These are phyloP conservation scores for Tangara arthus DNA, from an alignment of 2,797 vertebrate species.

Conservation along the genomic window DNA sequence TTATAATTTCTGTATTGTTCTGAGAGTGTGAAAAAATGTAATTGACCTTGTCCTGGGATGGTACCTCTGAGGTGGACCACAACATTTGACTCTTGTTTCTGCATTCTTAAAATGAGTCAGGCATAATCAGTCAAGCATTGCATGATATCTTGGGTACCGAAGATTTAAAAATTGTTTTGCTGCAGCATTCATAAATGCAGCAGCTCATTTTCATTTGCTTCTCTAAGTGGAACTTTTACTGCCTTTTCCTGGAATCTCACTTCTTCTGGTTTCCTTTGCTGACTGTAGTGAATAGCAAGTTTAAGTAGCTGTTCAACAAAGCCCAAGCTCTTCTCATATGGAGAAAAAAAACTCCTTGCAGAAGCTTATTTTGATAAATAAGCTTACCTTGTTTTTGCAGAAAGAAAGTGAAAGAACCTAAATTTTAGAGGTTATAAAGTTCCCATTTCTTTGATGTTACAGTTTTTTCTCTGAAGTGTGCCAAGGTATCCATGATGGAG, in stretches of 20 bases:
- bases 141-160: background rate
- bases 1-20: background rate
- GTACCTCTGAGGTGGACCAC: background rate
- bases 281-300: background rate
- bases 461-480: background rate
- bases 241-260: background rate
- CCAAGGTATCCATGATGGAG: rapidly evolving
- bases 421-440: background rate
- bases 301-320: background rate
- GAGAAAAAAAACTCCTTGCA: background rate
- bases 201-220: background rate
- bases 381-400: background rate
- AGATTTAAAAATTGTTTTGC: background rate
- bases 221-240: background rate
- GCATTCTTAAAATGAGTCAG: background rate
- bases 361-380: background rate
- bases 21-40: background rate
- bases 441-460: background rate
- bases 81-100: background rate
- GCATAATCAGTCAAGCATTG: background rate
- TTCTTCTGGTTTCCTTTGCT: background rate
- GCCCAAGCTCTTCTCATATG: background rate
- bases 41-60: background rate
- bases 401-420: background rate
- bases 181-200: background rate